phyloP scores from a whole-genome alignment of 2,113 vertebrate species.

The Falcunculus frontatus region DNA sequence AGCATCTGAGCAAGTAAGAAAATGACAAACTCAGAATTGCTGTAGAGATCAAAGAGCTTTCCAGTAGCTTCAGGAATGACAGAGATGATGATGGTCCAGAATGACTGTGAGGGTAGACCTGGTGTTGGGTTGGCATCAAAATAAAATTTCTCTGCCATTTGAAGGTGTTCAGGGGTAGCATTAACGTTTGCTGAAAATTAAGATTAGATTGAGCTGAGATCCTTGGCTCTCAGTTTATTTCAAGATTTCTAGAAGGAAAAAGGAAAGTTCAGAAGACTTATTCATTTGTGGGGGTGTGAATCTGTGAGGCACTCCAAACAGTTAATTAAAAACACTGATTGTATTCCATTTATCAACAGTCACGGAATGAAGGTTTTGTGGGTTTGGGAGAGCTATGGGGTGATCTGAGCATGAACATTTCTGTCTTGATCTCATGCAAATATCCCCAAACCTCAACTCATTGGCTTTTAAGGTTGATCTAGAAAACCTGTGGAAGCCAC shows the following conservation, averaged over 20 bases:
- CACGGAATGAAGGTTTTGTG: background rate
- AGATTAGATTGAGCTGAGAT: background rate
- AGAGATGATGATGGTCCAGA: background rate
- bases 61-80: background rate
- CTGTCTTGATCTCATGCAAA: background rate
- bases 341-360: background rate
- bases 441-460: background rate
- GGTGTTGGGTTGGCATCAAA: background rate
- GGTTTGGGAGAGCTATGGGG: background rate
- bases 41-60: background rate
- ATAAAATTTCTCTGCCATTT: background rate
- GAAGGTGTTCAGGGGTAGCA: background rate
- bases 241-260: background rate
- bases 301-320: background rate
- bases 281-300: background rate
- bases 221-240: background rate
- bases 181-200: fast-evolving
- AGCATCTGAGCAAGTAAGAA: background rate
- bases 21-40: background rate
- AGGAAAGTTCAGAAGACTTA: background rate
- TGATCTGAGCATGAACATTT: background rate
- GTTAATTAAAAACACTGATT: background rate
- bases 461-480: background rate
- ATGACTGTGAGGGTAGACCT: background rate
- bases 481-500: background rate